Evolutionary conservation across 1,140 invertebrate genomes (phyloP), one percentile per base, ranked within the genome.

Genomic region (Saccostrea echinata): DNA sequence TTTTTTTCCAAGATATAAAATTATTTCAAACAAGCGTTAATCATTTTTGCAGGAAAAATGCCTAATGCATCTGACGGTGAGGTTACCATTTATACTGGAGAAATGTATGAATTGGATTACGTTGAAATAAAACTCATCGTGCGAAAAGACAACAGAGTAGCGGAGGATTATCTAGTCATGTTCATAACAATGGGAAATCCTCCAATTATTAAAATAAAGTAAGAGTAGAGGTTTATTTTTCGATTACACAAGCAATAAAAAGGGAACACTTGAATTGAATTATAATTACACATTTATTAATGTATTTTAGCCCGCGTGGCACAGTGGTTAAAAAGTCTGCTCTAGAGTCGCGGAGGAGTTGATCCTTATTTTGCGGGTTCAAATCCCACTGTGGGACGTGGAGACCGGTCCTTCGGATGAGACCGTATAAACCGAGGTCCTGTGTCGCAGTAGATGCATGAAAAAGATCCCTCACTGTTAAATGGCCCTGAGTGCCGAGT

Each of bases 61-160:
- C n/a, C 64, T 1, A 88, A 88, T 52, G 82, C 87, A 24, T 84
- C 90, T 12, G 76, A 21, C 27, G 88, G 87, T n/a, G 85, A 86
- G 0, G 21, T 91, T 1, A 57, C 43, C 3, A 57, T 91, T 33
- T 87, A 61, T 53, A 87, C 90, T 33, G 88, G 88, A n/a, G 90
- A 91, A 33, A 85, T 91, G 88, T 91, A 91, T 87, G 90, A 91
- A 82, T 80, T 61, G 27, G 88, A 91, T n/a, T 86, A 89, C 30
- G 88, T 91, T 24, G 85, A 89, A 76, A 83, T 90, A 30, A 88
- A 68, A 16, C 81, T 90, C 0, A 84, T 89, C 51, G 82, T 90
- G 1, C 82, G 84, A 30, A 91, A 91, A 86, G 90, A 85, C 53
- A 61, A 55, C 51, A 30, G 90, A 35, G 33, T 53, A 53, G 87